Evolutionary conservation across 2,797 vertebrate genomes (phyloP), one percentile per base, ranked within the genome.

Genomic region (Arnoldichthys spilopterus): DNA sequence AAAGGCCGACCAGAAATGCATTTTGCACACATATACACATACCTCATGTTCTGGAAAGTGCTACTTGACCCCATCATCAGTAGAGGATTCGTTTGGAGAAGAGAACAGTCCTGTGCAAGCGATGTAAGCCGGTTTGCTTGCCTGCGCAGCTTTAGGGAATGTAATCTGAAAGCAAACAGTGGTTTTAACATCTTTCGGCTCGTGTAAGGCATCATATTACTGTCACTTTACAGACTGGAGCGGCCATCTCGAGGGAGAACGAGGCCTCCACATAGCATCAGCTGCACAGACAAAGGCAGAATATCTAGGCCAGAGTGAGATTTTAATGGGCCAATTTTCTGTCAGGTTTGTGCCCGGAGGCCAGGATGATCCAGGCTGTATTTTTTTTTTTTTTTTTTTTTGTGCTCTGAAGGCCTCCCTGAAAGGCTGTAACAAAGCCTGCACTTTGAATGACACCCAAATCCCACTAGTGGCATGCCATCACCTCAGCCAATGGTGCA

Each of bases 401-500:
- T 76, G 67, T 81, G 76, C 78, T 80, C 61, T 72, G 71, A 82
- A 77, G 80, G 79, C 66, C 15, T 79, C 75, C 66, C 53, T 78
- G 71, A 82, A 85, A 82, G 76, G 63, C 70, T 76, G 78, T 74
- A 81, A 83, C 79, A 84, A 82, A 75, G 77, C 77, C 77, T 63
- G 63, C 49, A 66, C 49, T 78, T 73, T 78, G 77, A 84, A 82
- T 84, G 80, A 84, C 82, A 84, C 62, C 66, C 70, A 77, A 84
- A 80, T 85, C 77, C 77, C 80, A 70, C 54, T 20, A 66, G 77
- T 73, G 82, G 74, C 80, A 78, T 71, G 43, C 74, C 82, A 80
- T 82, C 82, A 84, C 77, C 76, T 70, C 71, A 78, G 72, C 80
- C 80, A 86, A 82, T 76, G 82, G 84, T 79, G 80, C 84, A 84